phyloP scores from a whole-genome alignment of 2,797 vertebrate genomes.

The Crenuchus spilurus region DNA sequence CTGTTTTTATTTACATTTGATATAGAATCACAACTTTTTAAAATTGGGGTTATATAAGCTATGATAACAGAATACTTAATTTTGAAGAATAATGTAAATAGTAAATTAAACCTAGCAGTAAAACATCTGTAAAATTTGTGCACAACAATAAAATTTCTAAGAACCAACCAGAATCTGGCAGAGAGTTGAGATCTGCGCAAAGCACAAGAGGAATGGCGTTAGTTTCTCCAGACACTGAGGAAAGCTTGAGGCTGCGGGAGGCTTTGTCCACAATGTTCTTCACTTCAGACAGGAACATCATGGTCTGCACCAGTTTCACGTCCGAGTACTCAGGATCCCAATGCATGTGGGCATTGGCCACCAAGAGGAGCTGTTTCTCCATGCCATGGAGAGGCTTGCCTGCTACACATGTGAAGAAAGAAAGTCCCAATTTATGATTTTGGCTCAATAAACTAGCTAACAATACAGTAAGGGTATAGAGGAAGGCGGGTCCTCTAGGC shows the following conservation, averaged over 20 bases:
- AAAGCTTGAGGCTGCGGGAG: conserved; percentile 89
- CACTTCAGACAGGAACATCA: conserved; percentile 99
- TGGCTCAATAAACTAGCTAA: no score
- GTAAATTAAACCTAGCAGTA: no score
- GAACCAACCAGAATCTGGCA: conserved; percentile 93
- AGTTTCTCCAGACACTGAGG: conserved; percentile 86
- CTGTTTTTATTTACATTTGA: no score
- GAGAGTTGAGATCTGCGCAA: conserved; percentile 97
- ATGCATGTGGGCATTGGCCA: conserved; percentile 98
- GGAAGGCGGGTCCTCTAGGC: no score
- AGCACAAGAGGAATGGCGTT: conserved; percentile 94
- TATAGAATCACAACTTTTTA: no score
- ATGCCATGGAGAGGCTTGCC: conserved; percentile 88
- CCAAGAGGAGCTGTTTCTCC: conserved; percentile 94
- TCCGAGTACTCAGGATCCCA: conserved; percentile 98
- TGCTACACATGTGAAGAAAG: conserved; percentile 67
- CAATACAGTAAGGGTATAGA: no score
- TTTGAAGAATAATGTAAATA: no score
- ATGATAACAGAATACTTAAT: no score
- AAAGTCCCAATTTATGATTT: neutral
- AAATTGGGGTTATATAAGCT: no score
- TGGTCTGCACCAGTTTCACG: conserved; percentile 96
- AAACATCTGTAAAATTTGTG: neutral
- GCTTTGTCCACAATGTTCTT: conserved; percentile 98
- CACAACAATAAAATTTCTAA: neutral